Conservation (phyloP, 2,113 vertebrate genomes). For the Montifringilla adamsi region DNA sequence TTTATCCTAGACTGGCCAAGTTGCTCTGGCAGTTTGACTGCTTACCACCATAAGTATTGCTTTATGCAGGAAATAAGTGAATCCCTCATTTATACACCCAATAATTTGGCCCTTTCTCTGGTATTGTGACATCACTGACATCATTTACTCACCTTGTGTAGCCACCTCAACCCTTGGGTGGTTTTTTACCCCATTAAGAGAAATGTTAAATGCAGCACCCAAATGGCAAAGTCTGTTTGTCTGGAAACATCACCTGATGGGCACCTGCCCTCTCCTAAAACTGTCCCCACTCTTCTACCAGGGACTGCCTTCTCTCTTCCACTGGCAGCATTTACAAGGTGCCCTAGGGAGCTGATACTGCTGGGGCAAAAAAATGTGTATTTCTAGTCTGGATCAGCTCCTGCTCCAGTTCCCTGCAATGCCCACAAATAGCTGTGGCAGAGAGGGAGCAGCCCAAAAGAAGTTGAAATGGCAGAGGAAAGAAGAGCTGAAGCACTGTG, state of each 20-base stretch:
- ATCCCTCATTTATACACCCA: background rate
- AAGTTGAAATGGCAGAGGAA: background rate
- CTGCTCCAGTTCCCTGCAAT: background rate
- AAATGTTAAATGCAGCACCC: background rate
- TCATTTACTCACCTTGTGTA: background rate
- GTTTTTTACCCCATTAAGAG: background rate
- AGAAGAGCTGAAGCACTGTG: background rate
- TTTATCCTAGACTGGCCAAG: background rate
- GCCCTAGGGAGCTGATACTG: background rate
- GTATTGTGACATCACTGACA: background rate
- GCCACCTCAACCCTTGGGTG: background rate
- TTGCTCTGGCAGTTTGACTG: background rate
- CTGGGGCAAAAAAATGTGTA: background rate
- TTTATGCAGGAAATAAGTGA: background rate
- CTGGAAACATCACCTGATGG: background rate
- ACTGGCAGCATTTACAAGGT: accelerated
- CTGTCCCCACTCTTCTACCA: background rate
- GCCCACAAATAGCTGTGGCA: slow-evolving; percentile 1
- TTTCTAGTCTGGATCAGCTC: background rate
- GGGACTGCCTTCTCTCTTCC: background rate
- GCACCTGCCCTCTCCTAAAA: background rate
- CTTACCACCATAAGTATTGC: background rate
- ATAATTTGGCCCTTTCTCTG: background rate
- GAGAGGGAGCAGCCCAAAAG: background rate
- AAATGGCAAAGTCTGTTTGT: accelerated